Evolutionary conservation across 2,888 invertebrate genomes (phyloP).

Genomic region (Leptopilina myrica): DNA sequence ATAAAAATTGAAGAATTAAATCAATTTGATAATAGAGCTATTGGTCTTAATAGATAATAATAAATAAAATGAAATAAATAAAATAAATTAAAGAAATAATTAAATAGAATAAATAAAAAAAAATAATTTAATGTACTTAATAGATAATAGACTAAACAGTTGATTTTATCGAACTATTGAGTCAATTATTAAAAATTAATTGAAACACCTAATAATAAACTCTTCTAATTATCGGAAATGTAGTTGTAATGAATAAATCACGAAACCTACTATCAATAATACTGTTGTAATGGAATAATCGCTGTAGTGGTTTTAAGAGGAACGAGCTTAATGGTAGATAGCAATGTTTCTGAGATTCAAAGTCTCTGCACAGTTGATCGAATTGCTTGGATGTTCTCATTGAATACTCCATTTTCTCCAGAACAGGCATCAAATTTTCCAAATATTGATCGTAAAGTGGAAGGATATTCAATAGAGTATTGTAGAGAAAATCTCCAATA

Average conservation of each 20-base stretch:
- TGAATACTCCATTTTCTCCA: slow-evolving; percentile 89
- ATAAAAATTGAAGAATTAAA: slow-evolving; percentile 21
- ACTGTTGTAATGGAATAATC: slow-evolving; percentile 89
- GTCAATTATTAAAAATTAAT: not conserved
- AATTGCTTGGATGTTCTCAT: slow-evolving; percentile 84
- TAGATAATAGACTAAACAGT: too few relatives aligned
- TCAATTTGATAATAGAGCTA: not conserved
- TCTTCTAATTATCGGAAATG: not conserved
- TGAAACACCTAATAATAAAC: too few relatives aligned
- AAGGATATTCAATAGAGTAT: slow-evolving; percentile 81
- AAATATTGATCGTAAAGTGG: slow-evolving; percentile 85
- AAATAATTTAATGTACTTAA: not conserved
- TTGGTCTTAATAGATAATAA: not conserved
- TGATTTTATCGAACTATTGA: not conserved
- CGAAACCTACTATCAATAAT: slow-evolving; percentile 84
- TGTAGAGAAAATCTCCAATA: slow-evolving; percentile 87
- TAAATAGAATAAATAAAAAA: too few relatives aligned
- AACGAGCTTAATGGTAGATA: slow-evolving; percentile 91
- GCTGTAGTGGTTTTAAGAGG: slow-evolving; percentile 88
- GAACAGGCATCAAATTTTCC: slow-evolving; percentile 85
- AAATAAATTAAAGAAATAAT: too few relatives aligned
- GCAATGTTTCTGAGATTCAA: slow-evolving; percentile 90
- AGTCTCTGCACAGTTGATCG: slow-evolving; percentile 85
- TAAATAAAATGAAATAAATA: too few relatives aligned
- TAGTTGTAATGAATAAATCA: not conserved